Evolutionary conservation across 2,113 vertebrate genomes (phyloP).

Genomic region (Clarias magur): DNA sequence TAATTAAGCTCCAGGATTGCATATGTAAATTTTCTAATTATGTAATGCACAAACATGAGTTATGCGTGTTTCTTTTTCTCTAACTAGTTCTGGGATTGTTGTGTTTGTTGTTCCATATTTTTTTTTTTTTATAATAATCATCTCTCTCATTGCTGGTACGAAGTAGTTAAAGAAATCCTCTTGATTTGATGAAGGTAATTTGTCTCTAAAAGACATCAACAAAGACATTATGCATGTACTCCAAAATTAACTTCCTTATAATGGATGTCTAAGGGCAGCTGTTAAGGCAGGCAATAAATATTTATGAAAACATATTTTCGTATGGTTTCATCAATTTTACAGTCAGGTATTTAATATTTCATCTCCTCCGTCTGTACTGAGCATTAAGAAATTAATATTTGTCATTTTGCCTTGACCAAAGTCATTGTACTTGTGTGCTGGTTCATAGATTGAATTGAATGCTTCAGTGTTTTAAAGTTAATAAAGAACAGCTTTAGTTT

Average conservation of each 20-base stretch:
- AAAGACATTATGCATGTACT: neutral
- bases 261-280: neutral
- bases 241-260: neutral
- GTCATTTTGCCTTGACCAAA: neutral
- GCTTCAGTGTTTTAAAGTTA: neutral
- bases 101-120: neutral
- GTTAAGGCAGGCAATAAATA: neutral
- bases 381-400: neutral
- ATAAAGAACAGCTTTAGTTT: neutral
- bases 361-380: neutral
- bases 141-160: neutral
- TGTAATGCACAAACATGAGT: neutral
- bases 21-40: neutral
- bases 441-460: too few species aligned
- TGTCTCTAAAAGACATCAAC: neutral
- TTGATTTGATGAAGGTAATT: neutral
- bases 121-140: neutral
- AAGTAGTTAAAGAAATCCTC: neutral
- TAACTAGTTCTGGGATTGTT: neutral
- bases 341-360: neutral
- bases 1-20: neutral
- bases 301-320: neutral
- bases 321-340: neutral
- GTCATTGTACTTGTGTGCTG: neutral
- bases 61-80: neutral